Percentiles rank a stretch among this genome's conserved stretches.
Evolutionary conservation across 1,140 invertebrate genomes (phyloP).

Genomic region (Drosophila leontia): DNA sequence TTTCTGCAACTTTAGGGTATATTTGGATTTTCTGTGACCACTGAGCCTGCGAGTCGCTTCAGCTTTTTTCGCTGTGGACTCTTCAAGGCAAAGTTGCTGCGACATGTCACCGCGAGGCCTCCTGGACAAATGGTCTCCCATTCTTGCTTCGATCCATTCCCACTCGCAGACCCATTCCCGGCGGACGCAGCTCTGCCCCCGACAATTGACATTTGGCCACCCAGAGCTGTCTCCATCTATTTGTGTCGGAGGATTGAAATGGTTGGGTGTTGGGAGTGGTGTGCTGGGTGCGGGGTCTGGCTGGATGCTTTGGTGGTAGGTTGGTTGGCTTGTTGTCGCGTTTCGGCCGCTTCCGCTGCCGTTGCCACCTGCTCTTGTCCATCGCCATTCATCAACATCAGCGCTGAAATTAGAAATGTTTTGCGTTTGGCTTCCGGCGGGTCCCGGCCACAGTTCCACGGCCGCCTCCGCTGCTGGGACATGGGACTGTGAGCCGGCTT

Average conservation of each 20-base stretch:
- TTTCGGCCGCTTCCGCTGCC: slow-evolving; percentile 64
- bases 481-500: slow-evolving; percentile 4
- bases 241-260: slow-evolving; percentile 36
- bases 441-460: slow-evolving; percentile 15
- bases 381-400: slow-evolving; percentile 73
- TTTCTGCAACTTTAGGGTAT: no score
- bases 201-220: slow-evolving; percentile 62
- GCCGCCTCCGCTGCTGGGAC: not conserved
- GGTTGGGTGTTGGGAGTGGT: not conserved
- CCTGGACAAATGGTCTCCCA: slow-evolving; percentile 51
- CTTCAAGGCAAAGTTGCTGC: slow-evolving; percentile 24
- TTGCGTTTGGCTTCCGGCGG: slow-evolving; percentile 58
- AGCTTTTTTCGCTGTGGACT: slow-evolving; percentile 14
- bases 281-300: not conserved
- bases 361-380: slow-evolving; percentile 67
- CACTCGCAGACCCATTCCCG: slow-evolving; percentile 21
- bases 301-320: slow-evolving; percentile 5
- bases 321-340: slow-evolving; percentile 63
- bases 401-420: slow-evolving; percentile 73
- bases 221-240: slow-evolving; percentile 61
- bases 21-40: no score
- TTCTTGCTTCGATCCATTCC: slow-evolving; percentile 24
- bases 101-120: slow-evolving; percentile 42
- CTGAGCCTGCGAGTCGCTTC: not conserved
- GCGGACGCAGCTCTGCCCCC: slow-evolving; percentile 19